phyloP scores from a whole-genome alignment of 2,113 vertebrate genomes.

The Noturus placidus region DNA sequence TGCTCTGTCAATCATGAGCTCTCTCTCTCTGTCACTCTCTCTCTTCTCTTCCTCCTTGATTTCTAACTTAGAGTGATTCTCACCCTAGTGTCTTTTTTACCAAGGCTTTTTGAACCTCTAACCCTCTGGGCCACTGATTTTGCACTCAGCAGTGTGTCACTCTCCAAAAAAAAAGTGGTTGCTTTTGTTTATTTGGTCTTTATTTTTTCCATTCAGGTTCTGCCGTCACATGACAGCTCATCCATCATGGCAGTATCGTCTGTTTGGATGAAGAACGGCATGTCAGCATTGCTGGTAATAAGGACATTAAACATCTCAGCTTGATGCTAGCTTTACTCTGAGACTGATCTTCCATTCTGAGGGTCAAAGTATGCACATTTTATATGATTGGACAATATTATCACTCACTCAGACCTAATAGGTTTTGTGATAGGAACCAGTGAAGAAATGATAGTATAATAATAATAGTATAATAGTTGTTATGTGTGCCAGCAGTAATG shows the following conservation, averaged over 20 bases:
- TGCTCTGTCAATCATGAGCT: not conserved
- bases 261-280: slow-evolving; percentile 42
- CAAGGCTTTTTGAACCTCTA: slow-evolving; percentile 35
- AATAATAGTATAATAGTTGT: not conserved
- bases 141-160: slow-evolving; percentile 22
- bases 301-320: slow-evolving; percentile 60
- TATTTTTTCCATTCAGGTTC: slow-evolving; percentile 38
- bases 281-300: slow-evolving; percentile 51
- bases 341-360: slow-evolving; percentile 52
- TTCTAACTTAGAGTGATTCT: slow-evolving; percentile 5
- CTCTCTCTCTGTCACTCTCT: not conserved
- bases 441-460: not conserved
- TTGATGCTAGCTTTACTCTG: slow-evolving; percentile 27
- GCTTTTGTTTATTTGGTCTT: slow-evolving; percentile 51
- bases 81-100: slow-evolving; percentile 2
- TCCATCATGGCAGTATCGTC: slow-evolving; percentile 50
- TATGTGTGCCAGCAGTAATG: not conserved
- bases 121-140: slow-evolving; percentile 51
- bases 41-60: not conserved
- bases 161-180: not conserved
- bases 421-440: not conserved
- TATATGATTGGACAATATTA: not conserved
- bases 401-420: not conserved
- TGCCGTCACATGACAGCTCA: slow-evolving; percentile 47
- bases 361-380: slow-evolving; percentile 17